A percentile compares a stretch with the other conserved stretches of the same genome.
Evolutionary conservation across 2,113 vertebrate species (phyloP).

Genomic region (Platycercus adscitus): DNA sequence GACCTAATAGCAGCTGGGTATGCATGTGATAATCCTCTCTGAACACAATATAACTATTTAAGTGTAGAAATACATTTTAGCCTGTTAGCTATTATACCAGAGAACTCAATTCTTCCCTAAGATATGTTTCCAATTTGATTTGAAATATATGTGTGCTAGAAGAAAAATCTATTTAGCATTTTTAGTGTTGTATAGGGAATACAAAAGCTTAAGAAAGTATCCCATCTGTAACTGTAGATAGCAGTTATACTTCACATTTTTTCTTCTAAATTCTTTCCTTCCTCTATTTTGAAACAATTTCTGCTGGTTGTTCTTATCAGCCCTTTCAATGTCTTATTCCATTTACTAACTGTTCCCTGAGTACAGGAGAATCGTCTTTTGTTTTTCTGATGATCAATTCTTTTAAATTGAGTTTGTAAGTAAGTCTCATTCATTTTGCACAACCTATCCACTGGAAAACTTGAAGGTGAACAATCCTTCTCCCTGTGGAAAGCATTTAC

Average conservation of each 20-base stretch:
- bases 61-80: background rate
- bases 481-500: background rate
- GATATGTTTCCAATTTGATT: background rate
- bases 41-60: background rate
- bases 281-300: background rate
- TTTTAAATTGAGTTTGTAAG: conserved; percentile 25
- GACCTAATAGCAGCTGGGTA: background rate
- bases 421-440: background rate
- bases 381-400: background rate
- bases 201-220: background rate
- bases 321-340: conserved; percentile 13
- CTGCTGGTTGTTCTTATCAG: background rate
- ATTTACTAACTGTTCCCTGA: background rate
- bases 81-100: background rate
- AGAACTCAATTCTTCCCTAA: background rate
- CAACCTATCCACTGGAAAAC: background rate
- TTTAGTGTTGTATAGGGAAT: background rate
- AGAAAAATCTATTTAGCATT: background rate
- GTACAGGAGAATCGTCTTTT: conserved; percentile 1
- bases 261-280: background rate
- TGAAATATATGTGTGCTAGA: background rate
- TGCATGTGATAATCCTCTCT: background rate
- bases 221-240: background rate
- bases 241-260: background rate
- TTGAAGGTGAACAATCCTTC: background rate